A percentile compares a stretch with the other conserved stretches of the same genome.
phyloP scores from a whole-genome alignment of 2,113 vertebrate species.

The Centropus unirufus region DNA sequence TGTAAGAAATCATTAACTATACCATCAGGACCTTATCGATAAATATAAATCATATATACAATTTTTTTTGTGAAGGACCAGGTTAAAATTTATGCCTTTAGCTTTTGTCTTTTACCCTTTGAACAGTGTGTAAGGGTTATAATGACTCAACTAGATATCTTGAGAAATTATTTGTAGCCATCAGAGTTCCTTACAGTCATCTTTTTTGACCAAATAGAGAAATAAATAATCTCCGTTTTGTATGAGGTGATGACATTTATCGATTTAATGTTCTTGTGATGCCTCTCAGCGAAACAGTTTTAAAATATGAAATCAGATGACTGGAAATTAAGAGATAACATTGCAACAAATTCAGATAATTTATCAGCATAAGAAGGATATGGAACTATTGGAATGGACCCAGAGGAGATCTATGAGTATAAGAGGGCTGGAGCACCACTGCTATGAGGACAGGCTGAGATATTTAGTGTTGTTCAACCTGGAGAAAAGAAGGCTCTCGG shows the following conservation, averaged over 20 bases:
- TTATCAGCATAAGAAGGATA: neutral
- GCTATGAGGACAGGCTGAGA: too few species aligned
- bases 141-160: constrained; percentile 24
- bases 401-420: too few species aligned
- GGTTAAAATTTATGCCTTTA: neutral
- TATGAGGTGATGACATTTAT: constrained; percentile 56
- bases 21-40: neutral
- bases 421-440: too few species aligned
- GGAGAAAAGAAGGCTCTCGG: too few species aligned
- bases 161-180: constrained; percentile 26
- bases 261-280: constrained; percentile 65
- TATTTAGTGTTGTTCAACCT: too few species aligned
- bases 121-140: neutral
- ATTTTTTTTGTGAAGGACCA: neutral
- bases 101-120: constrained; percentile 19
- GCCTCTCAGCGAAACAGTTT: constrained; percentile 22
- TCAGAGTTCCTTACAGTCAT: constrained; percentile 58
- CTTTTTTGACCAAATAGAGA: constrained; percentile 39
- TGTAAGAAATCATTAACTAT: neutral
- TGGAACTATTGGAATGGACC: too few species aligned
- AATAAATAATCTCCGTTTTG: constrained; percentile 56
- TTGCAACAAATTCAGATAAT: constrained; percentile 5
- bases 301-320: constrained; percentile 51
- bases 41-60: constrained; percentile 6
- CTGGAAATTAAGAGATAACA: constrained; percentile 50